A percentile compares a stretch with the other conserved stretches of the same genome.
Evolutionary conservation across 2,113 vertebrate genomes (phyloP).

Genomic region (Dasyurus viverrinus): DNA sequence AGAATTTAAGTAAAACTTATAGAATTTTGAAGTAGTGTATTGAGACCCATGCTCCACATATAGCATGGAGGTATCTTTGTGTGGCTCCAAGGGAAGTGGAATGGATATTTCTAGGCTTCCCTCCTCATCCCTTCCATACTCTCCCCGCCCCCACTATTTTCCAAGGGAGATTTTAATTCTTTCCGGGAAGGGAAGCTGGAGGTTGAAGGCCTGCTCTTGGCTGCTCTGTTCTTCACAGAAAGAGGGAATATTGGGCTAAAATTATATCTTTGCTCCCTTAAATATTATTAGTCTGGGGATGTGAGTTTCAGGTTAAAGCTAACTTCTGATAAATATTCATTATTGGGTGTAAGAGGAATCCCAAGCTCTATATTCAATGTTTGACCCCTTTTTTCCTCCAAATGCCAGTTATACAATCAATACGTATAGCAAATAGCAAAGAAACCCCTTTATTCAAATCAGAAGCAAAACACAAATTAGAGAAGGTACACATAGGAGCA

Average conservation of each 20-base stretch:
- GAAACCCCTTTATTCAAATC: neutral
- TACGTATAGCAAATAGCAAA: neutral
- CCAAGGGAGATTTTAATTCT: neutral
- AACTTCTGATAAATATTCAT: neutral
- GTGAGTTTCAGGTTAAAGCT: neutral
- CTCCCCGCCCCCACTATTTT: neutral
- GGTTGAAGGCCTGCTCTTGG: neutral
- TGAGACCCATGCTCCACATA: neutral
- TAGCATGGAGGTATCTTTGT: neutral
- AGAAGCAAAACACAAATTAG: neutral
- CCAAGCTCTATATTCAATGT: neutral
- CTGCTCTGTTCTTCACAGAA: neutral
- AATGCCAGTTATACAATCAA: neutral
- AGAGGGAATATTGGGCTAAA: neutral
- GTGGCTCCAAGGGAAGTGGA: neutral
- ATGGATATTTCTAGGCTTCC: neutral
- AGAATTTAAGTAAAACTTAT: neutral
- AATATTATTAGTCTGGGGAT: neutral
- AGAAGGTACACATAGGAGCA: neutral
- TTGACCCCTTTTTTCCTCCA: neutral
- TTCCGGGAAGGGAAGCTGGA: neutral
- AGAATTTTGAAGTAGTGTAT: neutral
- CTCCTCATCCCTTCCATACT: too few species aligned
- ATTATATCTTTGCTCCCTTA: neutral
- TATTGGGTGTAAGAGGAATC: neutral